A percentile compares a stretch with the other conserved stretches of the same genome.
Conservation (phyloP, 2,113 vertebrate genomes). For the Podiceps cristatus region DNA sequence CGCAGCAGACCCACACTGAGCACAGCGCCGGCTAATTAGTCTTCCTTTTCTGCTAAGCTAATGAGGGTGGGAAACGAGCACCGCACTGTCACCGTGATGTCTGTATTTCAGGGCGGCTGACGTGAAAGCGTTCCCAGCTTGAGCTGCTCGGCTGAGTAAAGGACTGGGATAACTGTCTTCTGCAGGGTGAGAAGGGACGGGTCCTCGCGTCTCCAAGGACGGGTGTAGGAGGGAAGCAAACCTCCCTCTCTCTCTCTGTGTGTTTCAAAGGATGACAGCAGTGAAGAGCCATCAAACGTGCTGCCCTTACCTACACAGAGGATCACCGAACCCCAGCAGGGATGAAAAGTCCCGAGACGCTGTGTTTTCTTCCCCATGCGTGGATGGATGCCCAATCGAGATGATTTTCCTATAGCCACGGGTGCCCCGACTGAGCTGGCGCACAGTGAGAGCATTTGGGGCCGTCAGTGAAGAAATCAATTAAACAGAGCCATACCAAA, state of each 20-base stretch:
- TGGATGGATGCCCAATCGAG: not conserved
- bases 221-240: not conserved
- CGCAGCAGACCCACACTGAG: not conserved
- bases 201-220: rapidly evolving
- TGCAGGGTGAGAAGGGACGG: rapidly evolving
- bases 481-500: not conserved
- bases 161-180: not conserved
- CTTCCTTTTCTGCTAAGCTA: not conserved
- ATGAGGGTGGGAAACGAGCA: not conserved
- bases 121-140: not conserved
- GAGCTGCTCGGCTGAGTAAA: not conserved
- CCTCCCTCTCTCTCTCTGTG: not conserved
- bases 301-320: not conserved
- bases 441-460: not conserved
- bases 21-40: slow-evolving; percentile 18
- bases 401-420: not conserved
- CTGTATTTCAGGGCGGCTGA: not conserved
- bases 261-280: not conserved
- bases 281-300: not conserved
- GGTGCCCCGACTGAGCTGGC: not conserved
- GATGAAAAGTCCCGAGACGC: not conserved
- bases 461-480: not conserved
- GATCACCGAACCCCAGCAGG: not conserved
- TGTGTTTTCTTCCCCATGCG: not conserved
- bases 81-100: not conserved